Base-by-base conservation (phyloP, 2,113 vertebrate species). In the Hymenochirus boettgeri region DNA sequence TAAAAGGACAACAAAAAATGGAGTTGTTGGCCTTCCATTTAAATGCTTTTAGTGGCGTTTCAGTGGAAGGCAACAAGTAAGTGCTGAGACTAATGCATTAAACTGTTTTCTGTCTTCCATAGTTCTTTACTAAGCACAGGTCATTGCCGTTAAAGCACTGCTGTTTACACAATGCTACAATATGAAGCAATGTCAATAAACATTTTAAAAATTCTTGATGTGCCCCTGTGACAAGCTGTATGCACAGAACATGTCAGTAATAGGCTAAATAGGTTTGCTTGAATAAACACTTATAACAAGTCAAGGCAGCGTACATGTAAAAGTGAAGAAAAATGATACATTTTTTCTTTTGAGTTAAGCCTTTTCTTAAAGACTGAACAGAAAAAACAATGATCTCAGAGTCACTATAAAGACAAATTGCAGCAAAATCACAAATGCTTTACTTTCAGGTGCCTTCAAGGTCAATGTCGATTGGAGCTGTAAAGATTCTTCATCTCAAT, bases 201-300 rank as follows among this genome's bases (percentile, higher is more conserved):
- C 47, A 0, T 0, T 63, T 66, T 37, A 39, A 42, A 25, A 52
- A 59, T 67, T 73, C 55, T 71, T 74, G 58, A 15, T 67, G 29
- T 77, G 22, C 48, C 51, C 58, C 58, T 23, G 13, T 17, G 21
- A 15, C 31, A 4, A 13, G 33, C 29, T 31, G 9, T 1, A 0
- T 70, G 69, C 31, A 19, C 56, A 59, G 65, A 78, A 69, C 37
- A 61, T 72, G 62, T 58, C 58, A 74, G 51, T 71, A 69, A 42
- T 22, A 45, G 67, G 69, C 61, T 17, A 35, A 75, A 18, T 51
- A 26, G 46, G 7, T 65, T 71, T 66, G 46, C 71, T 75, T 77
- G 74, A 80, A 82, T 69, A 77, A 83, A 79, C 67, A 71, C 31
- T 59, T 71, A 72, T 78, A 76, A 76, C 73, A 70, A 74, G 71